phyloP scores from a whole-genome alignment of 2,888 invertebrate species.

The Zygogramma bicolorata region DNA sequence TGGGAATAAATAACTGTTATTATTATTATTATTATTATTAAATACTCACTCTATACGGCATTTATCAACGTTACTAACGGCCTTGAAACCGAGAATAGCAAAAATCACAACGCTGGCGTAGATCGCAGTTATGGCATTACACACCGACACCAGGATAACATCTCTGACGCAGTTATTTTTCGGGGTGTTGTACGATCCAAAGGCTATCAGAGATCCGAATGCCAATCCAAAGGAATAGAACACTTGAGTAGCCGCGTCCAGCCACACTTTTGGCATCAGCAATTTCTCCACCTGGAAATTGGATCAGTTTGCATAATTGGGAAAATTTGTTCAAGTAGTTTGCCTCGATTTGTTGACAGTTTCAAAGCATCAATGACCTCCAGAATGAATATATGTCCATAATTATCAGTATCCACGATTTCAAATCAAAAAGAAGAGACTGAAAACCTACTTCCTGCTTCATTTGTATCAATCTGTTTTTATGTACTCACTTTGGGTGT shows the following conservation, averaged over 20 bases:
- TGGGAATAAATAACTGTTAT: no score
- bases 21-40: background rate
- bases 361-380: no score
- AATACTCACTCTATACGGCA: conserved; percentile 79
- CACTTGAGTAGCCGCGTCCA: conserved; percentile 96
- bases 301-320: no score
- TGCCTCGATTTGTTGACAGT: no score
- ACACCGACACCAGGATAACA: conserved; percentile 89
- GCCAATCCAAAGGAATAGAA: conserved; percentile 96
- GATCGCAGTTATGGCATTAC: conserved; percentile 93
- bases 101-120: conserved; percentile 96
- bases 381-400: no score
- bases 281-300: conserved; percentile 82
- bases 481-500: conserved; percentile 83
- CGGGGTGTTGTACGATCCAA: conserved; percentile 94
- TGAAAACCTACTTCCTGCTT: no score
- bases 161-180: conserved; percentile 96
- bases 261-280: conserved; percentile 90
- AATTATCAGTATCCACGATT: no score
- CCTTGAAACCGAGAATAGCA: conserved; percentile 95
- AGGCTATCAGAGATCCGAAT: conserved; percentile 95
- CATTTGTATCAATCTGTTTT: no score
- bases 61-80: conserved; percentile 88
- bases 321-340: no score
- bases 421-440: no score